Evolutionary conservation across 1,140 invertebrate species (phyloP).

Genomic region (Camponotus pennsylvanicus): DNA sequence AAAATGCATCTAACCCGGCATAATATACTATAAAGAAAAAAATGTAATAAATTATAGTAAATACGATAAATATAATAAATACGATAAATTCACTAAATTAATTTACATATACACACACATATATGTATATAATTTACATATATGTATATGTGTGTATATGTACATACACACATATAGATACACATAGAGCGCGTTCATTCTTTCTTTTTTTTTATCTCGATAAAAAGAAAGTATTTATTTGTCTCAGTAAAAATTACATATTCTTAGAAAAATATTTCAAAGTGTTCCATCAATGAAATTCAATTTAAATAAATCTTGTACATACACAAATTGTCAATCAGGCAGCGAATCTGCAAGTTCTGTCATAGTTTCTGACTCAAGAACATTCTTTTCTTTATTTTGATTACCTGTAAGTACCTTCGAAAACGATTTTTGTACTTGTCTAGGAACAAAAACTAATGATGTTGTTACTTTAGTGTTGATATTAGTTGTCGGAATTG

Average conservation of each 20-base stretch:
- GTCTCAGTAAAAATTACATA: conserved; percentile 34
- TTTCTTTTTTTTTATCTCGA: not conserved
- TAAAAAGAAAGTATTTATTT: conserved; percentile 27
- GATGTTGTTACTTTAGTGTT: conserved; percentile 56
- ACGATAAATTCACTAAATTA: conserved; percentile 24
- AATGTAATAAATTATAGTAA: too few relatives aligned
- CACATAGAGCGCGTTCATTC: too few relatives aligned
- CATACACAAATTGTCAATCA: conserved; percentile 38
- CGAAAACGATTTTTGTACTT: conserved; percentile 80
- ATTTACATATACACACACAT: conserved; percentile 27
- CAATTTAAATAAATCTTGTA: conserved; percentile 29
- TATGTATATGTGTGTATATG: not conserved
- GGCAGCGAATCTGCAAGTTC: conserved; percentile 80
- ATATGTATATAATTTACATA: not conserved
- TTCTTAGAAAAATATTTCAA: not conserved
- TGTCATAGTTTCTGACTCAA: conserved; percentile 79
- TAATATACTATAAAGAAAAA: not conserved
- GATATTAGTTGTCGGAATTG: not conserved
- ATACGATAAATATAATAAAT: too few relatives aligned
- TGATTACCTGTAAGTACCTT: conserved; percentile 76
- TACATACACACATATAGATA: not conserved
- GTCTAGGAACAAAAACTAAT: conserved; percentile 80
- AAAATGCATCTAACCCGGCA: conserved; percentile 7
- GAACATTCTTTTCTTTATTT: conserved; percentile 72
- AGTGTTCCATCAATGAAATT: conserved; percentile 25